A percentile compares a stretch with the other conserved stretches of the same genome.
These are phyloP conservation scores for Lamprologus tigripictilis DNA, from an alignment of 2,113 vertebrate genomes.

Conservation along the genomic window DNA sequence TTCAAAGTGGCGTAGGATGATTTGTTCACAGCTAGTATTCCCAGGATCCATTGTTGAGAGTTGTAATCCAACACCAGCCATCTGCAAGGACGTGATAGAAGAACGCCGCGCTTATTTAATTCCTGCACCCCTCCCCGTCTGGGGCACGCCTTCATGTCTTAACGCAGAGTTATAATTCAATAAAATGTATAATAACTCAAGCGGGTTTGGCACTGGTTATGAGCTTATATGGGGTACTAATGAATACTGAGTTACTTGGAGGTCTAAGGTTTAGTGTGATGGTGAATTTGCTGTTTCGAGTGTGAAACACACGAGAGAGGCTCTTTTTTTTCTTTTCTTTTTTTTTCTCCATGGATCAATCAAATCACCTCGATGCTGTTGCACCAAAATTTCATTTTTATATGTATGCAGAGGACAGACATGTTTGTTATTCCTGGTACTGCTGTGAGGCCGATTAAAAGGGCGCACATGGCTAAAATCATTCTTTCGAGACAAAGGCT, in stretches of 20 bases:
- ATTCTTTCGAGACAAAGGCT: neutral
- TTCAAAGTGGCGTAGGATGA: constrained; percentile 40
- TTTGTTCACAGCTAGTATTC: constrained; percentile 68
- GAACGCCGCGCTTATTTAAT: constrained; percentile 44
- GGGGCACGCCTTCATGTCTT: constrained; percentile 7
- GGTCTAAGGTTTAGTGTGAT: neutral
- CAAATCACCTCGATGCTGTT: neutral
- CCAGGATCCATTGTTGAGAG: constrained; percentile 54
- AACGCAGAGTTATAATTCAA: constrained; percentile 30
- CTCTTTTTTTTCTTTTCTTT: neutral
- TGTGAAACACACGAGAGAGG: neutral
- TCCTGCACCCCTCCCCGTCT: neutral
- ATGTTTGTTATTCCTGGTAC: neutral
- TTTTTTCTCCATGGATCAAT: neutral
- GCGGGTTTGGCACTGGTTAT: neutral
- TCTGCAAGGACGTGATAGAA: constrained; percentile 68
- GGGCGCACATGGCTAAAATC: neutral
- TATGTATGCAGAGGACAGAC: neutral
- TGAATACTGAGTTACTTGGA: constrained; percentile 40
- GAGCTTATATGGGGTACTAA: constrained; percentile 3
- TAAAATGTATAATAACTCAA: constrained; percentile 46
- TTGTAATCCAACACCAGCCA: constrained; percentile 65
- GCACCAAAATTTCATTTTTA: neutral
- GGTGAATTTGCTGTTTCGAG: neutral
- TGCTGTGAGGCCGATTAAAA: neutral